Conservation (phyloP, 2,797 vertebrate genomes). For the Peromyscus aztecus region DNA sequence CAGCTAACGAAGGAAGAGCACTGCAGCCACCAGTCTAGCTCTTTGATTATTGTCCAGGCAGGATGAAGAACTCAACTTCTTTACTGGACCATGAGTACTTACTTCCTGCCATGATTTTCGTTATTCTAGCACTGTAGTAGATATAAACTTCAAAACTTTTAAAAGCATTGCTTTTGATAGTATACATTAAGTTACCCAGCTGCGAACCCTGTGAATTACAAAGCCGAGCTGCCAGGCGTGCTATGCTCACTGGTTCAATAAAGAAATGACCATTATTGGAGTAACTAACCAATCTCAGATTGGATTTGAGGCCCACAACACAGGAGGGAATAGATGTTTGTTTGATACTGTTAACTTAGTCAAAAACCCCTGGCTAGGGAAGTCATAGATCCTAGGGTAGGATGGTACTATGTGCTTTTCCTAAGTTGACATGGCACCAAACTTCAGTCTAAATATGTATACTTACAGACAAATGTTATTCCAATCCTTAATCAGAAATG, state of each 20-base stretch:
- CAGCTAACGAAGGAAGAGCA: conserved; percentile 38
- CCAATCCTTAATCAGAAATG: background rate
- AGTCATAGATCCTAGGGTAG: background rate
- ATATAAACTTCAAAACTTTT: background rate
- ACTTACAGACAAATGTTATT: background rate
- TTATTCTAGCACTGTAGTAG: background rate
- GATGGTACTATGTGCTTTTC: background rate
- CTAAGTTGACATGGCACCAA: background rate
- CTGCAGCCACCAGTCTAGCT: background rate
- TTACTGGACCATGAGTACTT: background rate
- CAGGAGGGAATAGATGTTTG: background rate
- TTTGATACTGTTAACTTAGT: background rate
- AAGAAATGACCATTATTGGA: background rate
- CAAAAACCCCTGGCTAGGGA: background rate
- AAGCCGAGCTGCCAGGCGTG: background rate
- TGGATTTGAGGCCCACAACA: background rate
- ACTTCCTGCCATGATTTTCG: background rate
- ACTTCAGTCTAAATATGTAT: background rate
- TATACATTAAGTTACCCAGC: background rate
- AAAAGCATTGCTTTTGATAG: background rate
- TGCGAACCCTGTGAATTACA: background rate
- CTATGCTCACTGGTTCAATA: background rate
- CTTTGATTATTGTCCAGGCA: background rate
- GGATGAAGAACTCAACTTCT: background rate
- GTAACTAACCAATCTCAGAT: background rate